Evolutionary conservation across 2,888 invertebrate genomes (phyloP), one percentile per base, ranked within the genome.

Genomic region (Gisinianus flammeolus): DNA sequence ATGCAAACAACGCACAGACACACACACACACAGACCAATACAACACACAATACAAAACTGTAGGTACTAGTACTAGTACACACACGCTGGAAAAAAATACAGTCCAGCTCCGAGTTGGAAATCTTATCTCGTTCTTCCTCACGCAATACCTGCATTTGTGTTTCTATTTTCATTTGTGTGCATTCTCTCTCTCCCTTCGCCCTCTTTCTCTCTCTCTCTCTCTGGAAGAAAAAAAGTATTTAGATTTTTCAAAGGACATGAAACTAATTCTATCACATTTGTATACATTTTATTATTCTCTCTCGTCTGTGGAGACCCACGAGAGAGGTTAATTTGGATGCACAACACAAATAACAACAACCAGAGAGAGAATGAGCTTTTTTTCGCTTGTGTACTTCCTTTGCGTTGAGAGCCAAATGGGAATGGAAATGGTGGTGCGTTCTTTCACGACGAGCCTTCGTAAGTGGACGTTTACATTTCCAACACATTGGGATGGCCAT

Each of bases 321-420:
- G n/a, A 54, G 8, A 31, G 68, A 68, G 68, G 68, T 68, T 68
- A 68, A 68, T 68, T 68, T 68, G 35, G 68, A 68, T 68, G 68
- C 68, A 68, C 31, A 67, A 44, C 44, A 44, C 16, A 6, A 10
- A 16, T 44, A 44, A 6, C 16, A 44, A 44, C 44, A 44, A 44
- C 16, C 44, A n/a, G n/a, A n/a, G n/a, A n/a, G n/a, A n/a, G n/a
- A n/a, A n/a, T n/a, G n/a, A n/a, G n/a, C n/a, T n/a, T n/a, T n/a
- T n/a, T n/a, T n/a, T n/a, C n/a, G n/a, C n/a, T n/a, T n/a, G n/a
- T n/a, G n/a, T n/a, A n/a, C n/a, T n/a, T n/a, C n/a, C n/a, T n/a
- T n/a, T n/a, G n/a, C n/a, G n/a, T n/a, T n/a, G n/a, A n/a, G n/a
- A n/a, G n/a, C n/a, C n/a, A n/a, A n/a, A n/a, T n/a, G n/a, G n/a